Conservation (phyloP, 1,140 invertebrate genomes). For the Trissolcus basalis region DNA sequence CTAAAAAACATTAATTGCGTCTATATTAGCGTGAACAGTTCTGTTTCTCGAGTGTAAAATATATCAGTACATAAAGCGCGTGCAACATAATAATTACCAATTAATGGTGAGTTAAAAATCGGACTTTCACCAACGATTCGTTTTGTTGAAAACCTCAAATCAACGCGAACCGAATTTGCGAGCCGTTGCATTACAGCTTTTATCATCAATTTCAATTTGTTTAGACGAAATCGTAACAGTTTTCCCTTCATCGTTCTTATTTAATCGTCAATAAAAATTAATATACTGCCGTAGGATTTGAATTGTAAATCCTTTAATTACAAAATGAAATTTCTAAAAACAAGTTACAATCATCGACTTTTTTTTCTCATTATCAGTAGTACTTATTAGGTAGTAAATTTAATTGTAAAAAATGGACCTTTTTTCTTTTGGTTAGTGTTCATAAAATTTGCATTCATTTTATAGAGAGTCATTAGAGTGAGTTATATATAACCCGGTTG, state of each 20-base stretch:
- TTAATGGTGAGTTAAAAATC: slow-evolving; percentile 18
- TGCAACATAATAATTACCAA: slow-evolving; percentile 40
- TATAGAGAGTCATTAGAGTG: slow-evolving; percentile 47
- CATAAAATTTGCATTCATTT: slow-evolving; percentile 53
- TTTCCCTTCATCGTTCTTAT: too few species aligned
- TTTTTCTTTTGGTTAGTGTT: slow-evolving; percentile 33
- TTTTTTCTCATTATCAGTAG: too few species aligned
- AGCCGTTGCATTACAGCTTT: too few species aligned
- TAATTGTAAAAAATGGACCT: neutral
- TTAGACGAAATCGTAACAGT: too few species aligned
- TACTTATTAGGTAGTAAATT: too few species aligned
- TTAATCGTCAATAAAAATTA: too few species aligned
- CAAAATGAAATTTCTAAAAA: too few species aligned
- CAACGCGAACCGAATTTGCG: neutral
- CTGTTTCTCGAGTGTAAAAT: slow-evolving; percentile 19
- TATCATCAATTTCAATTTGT: neutral
- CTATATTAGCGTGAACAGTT: slow-evolving; percentile 25
- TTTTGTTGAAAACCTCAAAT: slow-evolving; percentile 6
- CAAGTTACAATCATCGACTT: too few species aligned
- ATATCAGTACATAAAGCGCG: slow-evolving; percentile 39
- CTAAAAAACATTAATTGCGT: slow-evolving; percentile 25
- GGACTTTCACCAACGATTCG: slow-evolving; percentile 31
- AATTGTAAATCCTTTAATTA: too few species aligned
- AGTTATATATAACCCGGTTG: slow-evolving; percentile 45
- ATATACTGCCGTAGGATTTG: too few species aligned